Conservation (phyloP, 2,888 invertebrate species). For the Torymus auratus region DNA sequence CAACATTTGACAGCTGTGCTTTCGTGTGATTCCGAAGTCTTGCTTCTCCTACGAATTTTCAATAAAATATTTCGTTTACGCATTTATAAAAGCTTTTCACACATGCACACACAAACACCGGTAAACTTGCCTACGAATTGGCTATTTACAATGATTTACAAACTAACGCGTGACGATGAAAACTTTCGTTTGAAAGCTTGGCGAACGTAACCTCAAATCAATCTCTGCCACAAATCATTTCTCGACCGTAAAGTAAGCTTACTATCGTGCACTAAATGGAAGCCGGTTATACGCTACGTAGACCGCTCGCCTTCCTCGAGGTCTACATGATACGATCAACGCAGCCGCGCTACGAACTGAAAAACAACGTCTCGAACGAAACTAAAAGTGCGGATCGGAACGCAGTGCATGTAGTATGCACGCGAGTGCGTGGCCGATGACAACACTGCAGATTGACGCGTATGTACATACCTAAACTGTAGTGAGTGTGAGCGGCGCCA, state of each 20-base stretch:
- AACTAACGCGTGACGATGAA: background rate
- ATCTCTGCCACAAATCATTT: background rate
- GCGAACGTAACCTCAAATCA: slow-evolving; percentile 42
- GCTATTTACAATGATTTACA: background rate
- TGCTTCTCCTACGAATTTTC: slow-evolving; percentile 23
- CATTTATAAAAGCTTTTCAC: background rate
- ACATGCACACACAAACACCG: background rate
- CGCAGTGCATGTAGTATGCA: slow-evolving; percentile 16
- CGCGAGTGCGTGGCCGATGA: slow-evolving; percentile 48
- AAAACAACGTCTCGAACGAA: slow-evolving; percentile 11
- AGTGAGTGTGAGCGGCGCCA: no score
- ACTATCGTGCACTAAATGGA: background rate
- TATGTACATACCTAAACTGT: slow-evolving; percentile 10
- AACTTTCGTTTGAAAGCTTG: background rate
- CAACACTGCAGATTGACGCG: slow-evolving; percentile 47
- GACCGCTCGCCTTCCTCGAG: background rate
- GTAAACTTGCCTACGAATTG: background rate
- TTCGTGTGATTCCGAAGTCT: slow-evolving; percentile 42
- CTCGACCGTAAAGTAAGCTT: background rate
- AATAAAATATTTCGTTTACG: background rate
- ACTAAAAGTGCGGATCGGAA: slow-evolving; percentile 30
- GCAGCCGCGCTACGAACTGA: background rate
- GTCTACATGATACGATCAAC: no score
- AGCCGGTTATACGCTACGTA: no score
- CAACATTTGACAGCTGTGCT: slow-evolving; percentile 56